Percentiles rank a stretch among this genome's conserved stretches.
These are phyloP conservation scores for Scophthalmus maximus DNA, from an alignment of 2,113 vertebrate species.

Conservation along the genomic window DNA sequence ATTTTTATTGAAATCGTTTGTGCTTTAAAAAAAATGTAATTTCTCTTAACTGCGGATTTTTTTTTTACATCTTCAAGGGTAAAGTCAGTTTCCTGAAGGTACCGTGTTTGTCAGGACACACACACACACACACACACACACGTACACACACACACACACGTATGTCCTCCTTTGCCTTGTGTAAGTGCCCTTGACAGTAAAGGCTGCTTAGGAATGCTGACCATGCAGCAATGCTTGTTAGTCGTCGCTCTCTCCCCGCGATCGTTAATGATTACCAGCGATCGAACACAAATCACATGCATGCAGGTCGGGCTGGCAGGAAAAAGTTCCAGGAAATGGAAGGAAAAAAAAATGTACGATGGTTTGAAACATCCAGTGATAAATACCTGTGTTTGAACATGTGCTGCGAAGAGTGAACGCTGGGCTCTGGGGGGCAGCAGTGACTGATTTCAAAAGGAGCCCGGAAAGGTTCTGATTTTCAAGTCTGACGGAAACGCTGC, in stretches of 20 bases:
- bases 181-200: constrained; percentile 66
- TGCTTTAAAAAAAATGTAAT: no score
- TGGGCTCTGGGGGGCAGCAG: not conserved
- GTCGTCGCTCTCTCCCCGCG: constrained; percentile 62
- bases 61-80: no score
- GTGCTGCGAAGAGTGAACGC: not conserved
- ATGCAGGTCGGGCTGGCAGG: not conserved
- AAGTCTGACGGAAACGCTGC: constrained; percentile 19
- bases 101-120: no score
- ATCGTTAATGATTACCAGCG: constrained; percentile 71
- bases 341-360: not conserved
- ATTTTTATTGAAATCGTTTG: constrained; percentile 12
- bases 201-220: constrained; percentile 62
- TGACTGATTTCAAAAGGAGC: constrained; percentile 14
- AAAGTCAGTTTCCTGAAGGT: no score
- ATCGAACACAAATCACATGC: constrained; percentile 60
- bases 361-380: not conserved
- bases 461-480: no score
- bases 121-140: no score
- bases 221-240: constrained; percentile 60
- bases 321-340: no score
- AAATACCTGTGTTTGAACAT: not conserved
- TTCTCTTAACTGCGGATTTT: no score
- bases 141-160: no score
- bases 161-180: constrained; percentile 23